Evolutionary conservation across 2,113 vertebrate genomes (phyloP).

Genomic region (Antigone vipio): DNA sequence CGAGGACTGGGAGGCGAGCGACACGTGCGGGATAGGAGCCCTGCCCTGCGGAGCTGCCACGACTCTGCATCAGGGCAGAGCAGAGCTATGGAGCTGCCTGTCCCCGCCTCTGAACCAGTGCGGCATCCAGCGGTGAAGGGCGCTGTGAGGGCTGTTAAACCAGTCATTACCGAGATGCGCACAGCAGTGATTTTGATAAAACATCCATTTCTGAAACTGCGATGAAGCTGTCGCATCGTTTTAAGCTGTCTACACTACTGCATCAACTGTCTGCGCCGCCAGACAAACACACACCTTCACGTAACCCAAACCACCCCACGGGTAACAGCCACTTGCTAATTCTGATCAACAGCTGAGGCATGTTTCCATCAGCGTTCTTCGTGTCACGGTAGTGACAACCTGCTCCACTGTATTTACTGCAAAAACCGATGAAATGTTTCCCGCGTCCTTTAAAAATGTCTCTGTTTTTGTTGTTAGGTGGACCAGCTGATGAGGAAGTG

Average conservation of each 20-base stretch:
- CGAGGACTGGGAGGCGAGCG: neutral
- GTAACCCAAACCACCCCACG: no score
- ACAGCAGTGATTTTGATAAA: fast-evolving
- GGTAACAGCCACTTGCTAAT: no score
- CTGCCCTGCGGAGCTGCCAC: no score
- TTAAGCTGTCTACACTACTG: fast-evolving
- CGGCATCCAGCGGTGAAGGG: no score
- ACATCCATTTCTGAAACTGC: neutral
- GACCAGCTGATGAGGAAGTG: slow-evolving; percentile 91
- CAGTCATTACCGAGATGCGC: neutral
- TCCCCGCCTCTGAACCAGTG: no score
- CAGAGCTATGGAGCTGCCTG: neutral
- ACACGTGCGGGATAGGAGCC: neutral
- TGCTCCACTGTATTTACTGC: fast-evolving
- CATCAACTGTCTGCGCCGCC: neutral
- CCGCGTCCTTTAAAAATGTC: fast-evolving
- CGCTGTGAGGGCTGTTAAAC: neutral
- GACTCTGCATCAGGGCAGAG: fast-evolving
- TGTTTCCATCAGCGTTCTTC: no score
- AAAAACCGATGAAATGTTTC: no score
- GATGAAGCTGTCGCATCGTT: neutral
- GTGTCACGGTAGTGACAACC: neutral
- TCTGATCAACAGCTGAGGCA: neutral
- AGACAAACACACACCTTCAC: neutral
- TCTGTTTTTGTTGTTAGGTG: slow-evolving; percentile 73